phyloP scores from a whole-genome alignment of 1,140 invertebrate genomes.

The Anoplolepis gracilipes region DNA sequence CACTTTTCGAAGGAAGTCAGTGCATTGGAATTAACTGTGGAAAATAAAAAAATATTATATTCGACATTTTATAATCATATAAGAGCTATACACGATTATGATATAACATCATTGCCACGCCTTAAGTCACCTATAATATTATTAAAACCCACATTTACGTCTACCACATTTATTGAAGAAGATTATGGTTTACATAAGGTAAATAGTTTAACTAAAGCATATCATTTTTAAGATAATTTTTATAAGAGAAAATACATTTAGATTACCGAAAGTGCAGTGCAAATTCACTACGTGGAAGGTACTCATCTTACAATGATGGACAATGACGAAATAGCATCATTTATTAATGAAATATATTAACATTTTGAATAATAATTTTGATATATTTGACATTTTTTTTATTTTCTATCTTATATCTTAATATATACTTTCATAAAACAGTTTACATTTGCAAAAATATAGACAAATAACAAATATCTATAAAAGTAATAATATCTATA shows the following conservation, averaged over 20 bases:
- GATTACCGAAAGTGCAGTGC: slow-evolving; percentile 76
- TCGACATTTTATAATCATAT: slow-evolving; percentile 86
- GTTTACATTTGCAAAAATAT: no score
- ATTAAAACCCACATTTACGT: slow-evolving; percentile 87
- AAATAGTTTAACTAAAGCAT: slow-evolving; percentile 20
- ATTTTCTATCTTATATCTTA: no score
- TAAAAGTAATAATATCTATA: no score
- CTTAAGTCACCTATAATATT: slow-evolving; percentile 88
- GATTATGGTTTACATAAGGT: slow-evolving; percentile 88
- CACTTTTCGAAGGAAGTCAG: slow-evolving; percentile 60
- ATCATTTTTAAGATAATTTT: not conserved
- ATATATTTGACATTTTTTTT: no score
- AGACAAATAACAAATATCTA: no score
- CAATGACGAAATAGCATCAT: slow-evolving; percentile 88
- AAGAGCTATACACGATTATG: slow-evolving; percentile 86
- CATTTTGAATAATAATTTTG: no score
- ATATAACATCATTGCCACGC: slow-evolving; percentile 76
- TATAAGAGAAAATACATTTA: slow-evolving; percentile 49
- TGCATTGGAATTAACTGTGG: slow-evolving; percentile 47
- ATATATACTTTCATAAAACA: no score
- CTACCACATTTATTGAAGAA: slow-evolving; percentile 85
- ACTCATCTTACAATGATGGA: slow-evolving; percentile 83
- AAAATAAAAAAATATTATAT: slow-evolving; percentile 85
- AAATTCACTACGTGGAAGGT: slow-evolving; percentile 83
- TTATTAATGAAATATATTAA: slow-evolving; percentile 88